Base-by-base conservation (phyloP, 1,140 invertebrate species). In the Drosophila quadrilineata region DNA sequence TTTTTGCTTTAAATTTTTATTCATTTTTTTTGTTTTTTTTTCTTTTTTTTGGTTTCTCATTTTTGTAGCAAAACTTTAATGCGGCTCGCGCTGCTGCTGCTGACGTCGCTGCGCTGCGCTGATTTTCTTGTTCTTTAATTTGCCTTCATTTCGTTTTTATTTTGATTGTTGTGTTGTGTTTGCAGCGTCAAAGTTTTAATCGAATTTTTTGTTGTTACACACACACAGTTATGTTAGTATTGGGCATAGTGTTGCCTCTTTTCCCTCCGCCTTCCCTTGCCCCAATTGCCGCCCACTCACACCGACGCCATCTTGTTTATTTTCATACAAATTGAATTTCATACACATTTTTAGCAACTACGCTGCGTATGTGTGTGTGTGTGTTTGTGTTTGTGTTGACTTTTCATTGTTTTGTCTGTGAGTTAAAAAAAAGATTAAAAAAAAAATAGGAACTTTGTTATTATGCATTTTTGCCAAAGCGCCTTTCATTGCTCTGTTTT, bases 91-190 rank as follows among this genome's bases (percentile, higher is more conserved):
- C 31, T 29, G n/a, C n/a, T n/a, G n/a, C n/a, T n/a, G n/a, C n/a
- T 19, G 19, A 28, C 46, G 46, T 24, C 48, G 28, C 43, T 33
- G 70, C 63, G n/a, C n/a, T n/a, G n/a, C n/a, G n/a, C n/a, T n/a
- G n/a, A n/a, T n/a, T n/a, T 68, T 84, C 74, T 85, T 85, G 85
- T 85, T 75, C 79, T 85, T 85, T 85, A 85, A 85, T 85, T 84
- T 84, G 59, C 50, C 65, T 43, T 36, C 66, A 71, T 58, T 74
- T 68, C 53, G 33, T 35, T 29, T 16, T 26, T 56, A 41, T 26
- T 16, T 65, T 24, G 38, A 45, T 68, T n/a, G 28, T n/a, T 46
- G 31, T 29, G 29, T 38, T 45, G 28, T 46, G 17, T 53, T 48
- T 63, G 16, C 62, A 58, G 48, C 45, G 68, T 21, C 85, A 84